Evolutionary conservation across 1,140 invertebrate genomes (phyloP).

Genomic region (Drosophila kohkoa): DNA sequence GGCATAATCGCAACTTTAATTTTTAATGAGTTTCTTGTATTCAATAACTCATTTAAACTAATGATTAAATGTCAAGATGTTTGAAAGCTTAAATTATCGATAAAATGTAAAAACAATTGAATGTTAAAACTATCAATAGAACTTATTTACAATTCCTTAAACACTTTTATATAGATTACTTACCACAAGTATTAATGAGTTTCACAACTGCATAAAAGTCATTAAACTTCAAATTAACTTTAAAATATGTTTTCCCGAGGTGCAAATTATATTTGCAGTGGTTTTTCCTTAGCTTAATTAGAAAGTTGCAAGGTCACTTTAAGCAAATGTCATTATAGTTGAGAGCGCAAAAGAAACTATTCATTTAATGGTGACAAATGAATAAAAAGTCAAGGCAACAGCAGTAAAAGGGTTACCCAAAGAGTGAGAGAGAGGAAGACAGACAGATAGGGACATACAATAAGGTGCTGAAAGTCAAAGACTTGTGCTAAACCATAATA

Average conservation of each 20-base stretch:
- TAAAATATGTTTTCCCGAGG: background rate
- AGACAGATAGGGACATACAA: constrained; percentile 42
- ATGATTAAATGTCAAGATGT: too few species aligned
- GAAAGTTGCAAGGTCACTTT: constrained; percentile 7
- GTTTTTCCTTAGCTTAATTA: background rate
- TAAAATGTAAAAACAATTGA: too few species aligned
- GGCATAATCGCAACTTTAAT: too few species aligned
- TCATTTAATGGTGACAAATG: constrained; percentile 17
- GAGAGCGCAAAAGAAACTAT: constrained; percentile 6
- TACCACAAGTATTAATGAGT: too few species aligned
- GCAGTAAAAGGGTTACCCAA: constrained; percentile 10
- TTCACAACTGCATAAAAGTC: background rate
- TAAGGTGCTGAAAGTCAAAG: constrained; percentile 80
- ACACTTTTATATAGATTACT: too few species aligned
- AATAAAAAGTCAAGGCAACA: constrained; percentile 17
- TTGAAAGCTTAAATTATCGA: too few species aligned
- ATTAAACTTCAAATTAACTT: background rate
- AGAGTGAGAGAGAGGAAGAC: constrained; percentile 1
- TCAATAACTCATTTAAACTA: too few species aligned
- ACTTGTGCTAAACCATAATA: constrained; percentile 66
- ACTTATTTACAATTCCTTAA: too few species aligned
- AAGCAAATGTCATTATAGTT: constrained; percentile 23
- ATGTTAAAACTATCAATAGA: too few species aligned
- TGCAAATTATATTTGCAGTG: background rate
- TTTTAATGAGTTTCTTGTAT: too few species aligned